A percentile compares a stretch with the other conserved stretches of the same genome.
Conservation (phyloP, 2,888 invertebrate genomes). For the Oxyteleia sp. region DNA sequence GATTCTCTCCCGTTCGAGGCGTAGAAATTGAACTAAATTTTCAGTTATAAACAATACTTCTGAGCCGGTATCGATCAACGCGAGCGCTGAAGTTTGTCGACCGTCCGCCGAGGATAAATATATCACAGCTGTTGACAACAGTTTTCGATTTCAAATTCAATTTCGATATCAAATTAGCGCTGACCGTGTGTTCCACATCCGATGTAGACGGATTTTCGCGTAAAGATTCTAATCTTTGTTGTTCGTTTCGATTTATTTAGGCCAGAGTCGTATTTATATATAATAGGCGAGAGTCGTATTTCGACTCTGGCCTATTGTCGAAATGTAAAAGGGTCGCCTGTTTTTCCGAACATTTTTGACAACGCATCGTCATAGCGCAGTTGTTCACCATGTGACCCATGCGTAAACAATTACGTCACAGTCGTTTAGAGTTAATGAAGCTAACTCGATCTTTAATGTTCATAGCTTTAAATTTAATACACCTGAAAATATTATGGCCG, state of each 20-base stretch:
- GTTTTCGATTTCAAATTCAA: background rate
- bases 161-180: background rate
- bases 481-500: background rate
- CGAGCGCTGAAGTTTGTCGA: background rate
- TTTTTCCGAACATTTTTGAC: background rate
- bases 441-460: no score
- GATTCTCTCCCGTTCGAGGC: background rate
- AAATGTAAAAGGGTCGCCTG: background rate
- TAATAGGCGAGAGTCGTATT: no score
- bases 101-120: no score
- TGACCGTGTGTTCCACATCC: no score
- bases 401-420: conserved; percentile 3
- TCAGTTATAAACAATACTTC: background rate
- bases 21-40: background rate
- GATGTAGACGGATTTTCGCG: no score
- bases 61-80: background rate
- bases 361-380: background rate
- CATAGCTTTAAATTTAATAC: background rate
- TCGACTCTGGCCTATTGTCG: no score
- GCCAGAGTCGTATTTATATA: no score
- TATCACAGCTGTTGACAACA: background rate
- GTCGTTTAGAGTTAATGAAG: background rate
- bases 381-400: background rate
- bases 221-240: no score
- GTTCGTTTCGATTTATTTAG: no score